Evolutionary conservation across 2,888 invertebrate genomes (phyloP).

Genomic region (Tachina lurida): DNA sequence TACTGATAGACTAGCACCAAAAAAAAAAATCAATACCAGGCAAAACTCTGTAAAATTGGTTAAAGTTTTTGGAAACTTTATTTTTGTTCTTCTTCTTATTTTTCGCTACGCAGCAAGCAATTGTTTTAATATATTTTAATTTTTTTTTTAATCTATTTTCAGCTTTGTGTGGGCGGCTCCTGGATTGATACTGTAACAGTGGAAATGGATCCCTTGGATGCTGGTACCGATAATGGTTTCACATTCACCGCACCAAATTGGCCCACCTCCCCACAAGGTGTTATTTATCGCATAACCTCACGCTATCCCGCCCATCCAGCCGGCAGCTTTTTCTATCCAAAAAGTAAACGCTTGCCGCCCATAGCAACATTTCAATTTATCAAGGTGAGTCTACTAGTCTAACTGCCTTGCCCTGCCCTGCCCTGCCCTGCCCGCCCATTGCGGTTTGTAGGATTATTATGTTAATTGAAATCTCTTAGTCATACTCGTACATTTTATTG

Average conservation of each 20-base stretch:
- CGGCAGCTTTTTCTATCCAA: conserved; percentile 96
- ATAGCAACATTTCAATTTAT: conserved; percentile 96
- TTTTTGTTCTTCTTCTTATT: not conserved
- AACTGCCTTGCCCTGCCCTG: too few relatives aligned
- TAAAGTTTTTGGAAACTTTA: not conserved
- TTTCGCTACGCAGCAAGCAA: not conserved
- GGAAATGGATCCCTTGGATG: conserved; percentile 95
- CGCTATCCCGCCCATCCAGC: conserved; percentile 95
- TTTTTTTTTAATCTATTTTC: conserved; percentile 76
- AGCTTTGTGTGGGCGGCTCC: conserved; percentile 94
- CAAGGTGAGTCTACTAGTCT: conserved; percentile 86
- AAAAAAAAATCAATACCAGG: not conserved
- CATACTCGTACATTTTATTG: conserved; percentile 12
- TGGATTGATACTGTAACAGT: conserved; percentile 96
- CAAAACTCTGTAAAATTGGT: not conserved
- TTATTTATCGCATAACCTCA: conserved; percentile 94
- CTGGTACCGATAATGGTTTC: conserved; percentile 97
- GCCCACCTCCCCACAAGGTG: conserved; percentile 95
- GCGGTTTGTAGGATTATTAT: not conserved
- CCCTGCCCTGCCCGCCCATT: not conserved
- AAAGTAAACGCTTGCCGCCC: conserved; percentile 92
- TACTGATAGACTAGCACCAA: not conserved
- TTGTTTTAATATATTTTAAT: not conserved
- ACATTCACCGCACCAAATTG: conserved; percentile 98
- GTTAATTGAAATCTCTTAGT: conserved; percentile 15